Conservation (phyloP, 2,888 invertebrate genomes). For the Tetramorium bicarinatum region DNA sequence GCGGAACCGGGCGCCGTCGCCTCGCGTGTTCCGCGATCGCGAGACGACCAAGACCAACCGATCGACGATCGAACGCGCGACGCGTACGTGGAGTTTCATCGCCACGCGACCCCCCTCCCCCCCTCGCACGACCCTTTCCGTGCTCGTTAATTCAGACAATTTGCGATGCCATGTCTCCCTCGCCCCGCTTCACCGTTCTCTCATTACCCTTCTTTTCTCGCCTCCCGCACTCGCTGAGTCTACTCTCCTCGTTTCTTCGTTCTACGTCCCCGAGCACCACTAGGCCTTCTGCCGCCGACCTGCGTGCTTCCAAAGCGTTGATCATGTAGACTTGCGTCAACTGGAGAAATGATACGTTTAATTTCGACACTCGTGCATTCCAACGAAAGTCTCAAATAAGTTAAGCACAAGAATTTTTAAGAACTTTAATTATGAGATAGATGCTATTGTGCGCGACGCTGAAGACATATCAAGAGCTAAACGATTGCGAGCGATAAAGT, state of each 20-base stretch:
- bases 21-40: not conserved
- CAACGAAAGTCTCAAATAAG: too few species aligned
- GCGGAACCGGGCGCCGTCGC: not conserved
- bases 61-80: conserved; percentile 26
- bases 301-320: conserved; percentile 17
- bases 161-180: conserved; percentile 76
- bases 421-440: not conserved
- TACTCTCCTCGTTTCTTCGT: conserved; percentile 53
- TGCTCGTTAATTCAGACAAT: conserved; percentile 83
- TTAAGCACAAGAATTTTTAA: not conserved
- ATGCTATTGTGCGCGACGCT: not conserved
- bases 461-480: conserved; percentile 15
- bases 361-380: too few species aligned
- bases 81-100: conserved; percentile 73
- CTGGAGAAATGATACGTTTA: too few species aligned
- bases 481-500: not conserved
- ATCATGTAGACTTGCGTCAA: not conserved
- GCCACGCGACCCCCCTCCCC: conserved; percentile 68
- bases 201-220: conserved; percentile 71
- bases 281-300: not conserved
- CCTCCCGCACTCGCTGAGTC: conserved; percentile 40
- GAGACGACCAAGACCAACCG: not conserved
- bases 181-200: conserved; percentile 67
- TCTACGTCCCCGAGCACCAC: not conserved
- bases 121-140: conserved; percentile 80